phyloP scores from a whole-genome alignment of 2,113 vertebrate species.

The Pluvianellus socialis region DNA sequence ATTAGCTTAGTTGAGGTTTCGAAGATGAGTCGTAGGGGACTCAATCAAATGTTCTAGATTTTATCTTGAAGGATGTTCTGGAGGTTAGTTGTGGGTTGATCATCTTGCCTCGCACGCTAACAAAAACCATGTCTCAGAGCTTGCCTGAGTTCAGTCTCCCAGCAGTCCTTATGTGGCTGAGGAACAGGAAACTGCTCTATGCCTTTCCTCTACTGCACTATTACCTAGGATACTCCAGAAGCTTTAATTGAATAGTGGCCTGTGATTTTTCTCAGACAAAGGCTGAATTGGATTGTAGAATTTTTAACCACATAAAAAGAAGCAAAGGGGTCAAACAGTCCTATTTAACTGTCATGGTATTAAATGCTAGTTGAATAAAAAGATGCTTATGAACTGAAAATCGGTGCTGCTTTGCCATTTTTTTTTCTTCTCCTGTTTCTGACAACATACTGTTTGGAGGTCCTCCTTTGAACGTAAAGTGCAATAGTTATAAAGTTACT shows the following conservation, averaged over 20 bases:
- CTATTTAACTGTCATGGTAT: neutral
- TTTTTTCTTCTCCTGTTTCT: neutral
- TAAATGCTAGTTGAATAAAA: neutral
- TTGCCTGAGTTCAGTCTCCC: neutral
- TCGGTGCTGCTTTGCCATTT: neutral
- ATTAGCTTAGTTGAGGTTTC: neutral
- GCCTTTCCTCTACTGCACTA: neutral
- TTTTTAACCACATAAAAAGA: neutral
- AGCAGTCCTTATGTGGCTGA: neutral
- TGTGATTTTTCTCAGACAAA: neutral
- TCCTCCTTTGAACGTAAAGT: neutral
- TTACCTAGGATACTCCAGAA: neutral
- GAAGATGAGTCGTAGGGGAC: neutral
- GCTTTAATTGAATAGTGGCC: neutral
- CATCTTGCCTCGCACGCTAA: neutral
- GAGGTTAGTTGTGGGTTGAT: neutral
- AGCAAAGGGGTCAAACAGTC: neutral
- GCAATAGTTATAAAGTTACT: neutral
- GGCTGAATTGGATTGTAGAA: neutral
- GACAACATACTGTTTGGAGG: neutral
- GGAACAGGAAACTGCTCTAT: neutral
- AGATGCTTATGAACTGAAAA: neutral
- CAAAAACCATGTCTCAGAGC: neutral
- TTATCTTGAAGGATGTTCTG: neutral
- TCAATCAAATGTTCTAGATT: neutral